phyloP scores from a whole-genome alignment of 1,140 invertebrate species.

The Cyclina sinensis region DNA sequence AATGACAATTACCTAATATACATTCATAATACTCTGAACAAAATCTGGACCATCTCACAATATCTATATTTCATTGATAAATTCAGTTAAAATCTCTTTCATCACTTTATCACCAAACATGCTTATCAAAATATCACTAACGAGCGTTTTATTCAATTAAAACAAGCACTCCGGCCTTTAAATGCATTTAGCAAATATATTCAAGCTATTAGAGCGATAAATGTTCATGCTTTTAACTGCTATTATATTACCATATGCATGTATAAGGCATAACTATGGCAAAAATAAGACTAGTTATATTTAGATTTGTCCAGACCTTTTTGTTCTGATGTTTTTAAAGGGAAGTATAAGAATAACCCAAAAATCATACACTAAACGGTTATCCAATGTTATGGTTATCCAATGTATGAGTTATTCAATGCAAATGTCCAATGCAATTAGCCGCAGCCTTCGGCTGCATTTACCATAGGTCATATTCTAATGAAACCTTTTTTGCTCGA shows the following conservation, averaged over 20 bases:
- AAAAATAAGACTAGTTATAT: too few species aligned
- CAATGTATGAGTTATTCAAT: too few species aligned
- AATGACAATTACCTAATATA: not conserved
- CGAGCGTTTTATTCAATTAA: not conserved
- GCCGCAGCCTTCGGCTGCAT: too few species aligned
- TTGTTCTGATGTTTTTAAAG: too few species aligned
- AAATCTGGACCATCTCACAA: not conserved
- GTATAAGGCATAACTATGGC: too few species aligned
- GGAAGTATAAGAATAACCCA: not conserved
- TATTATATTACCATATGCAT: too few species aligned
- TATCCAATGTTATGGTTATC: not conserved
- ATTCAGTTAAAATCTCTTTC: constrained; percentile 21
- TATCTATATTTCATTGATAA: constrained; percentile 5
- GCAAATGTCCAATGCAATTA: too few species aligned
- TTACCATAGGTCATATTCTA: not conserved
- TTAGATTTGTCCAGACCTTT: too few species aligned
- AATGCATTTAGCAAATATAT: not conserved
- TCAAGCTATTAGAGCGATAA: not conserved
- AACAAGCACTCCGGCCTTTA: not conserved
- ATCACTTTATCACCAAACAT: not conserved
- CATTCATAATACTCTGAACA: not conserved
- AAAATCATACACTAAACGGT: not conserved
- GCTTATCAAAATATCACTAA: not conserved
- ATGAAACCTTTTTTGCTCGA: too few species aligned
- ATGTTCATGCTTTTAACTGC: not conserved